Evolutionary conservation across 2,113 vertebrate species (phyloP).

Genomic region (Leptobrachium leishanense): DNA sequence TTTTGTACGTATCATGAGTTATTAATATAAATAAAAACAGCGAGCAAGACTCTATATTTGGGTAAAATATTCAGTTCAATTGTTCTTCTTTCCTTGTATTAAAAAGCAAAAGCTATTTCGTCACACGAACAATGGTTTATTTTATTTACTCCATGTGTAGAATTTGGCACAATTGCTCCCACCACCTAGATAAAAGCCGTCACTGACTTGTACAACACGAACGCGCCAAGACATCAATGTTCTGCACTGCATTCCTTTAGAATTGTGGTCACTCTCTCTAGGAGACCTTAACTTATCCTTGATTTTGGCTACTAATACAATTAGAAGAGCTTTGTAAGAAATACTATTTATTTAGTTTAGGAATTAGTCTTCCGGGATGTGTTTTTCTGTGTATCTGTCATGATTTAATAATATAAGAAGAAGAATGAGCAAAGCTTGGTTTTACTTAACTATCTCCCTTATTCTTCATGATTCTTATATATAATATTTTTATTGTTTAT

Average conservation of each 20-base stretch:
- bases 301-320: too few species aligned
- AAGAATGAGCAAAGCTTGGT: too few species aligned
- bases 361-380: too few species aligned
- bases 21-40: constrained; percentile 65
- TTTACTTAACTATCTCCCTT: too few species aligned
- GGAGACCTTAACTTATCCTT: too few species aligned
- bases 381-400: too few species aligned
- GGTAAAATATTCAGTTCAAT: constrained; percentile 73
- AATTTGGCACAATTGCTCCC: neutral
- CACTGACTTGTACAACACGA: constrained; percentile 66
- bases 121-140: neutral
- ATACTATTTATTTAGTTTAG: too few species aligned
- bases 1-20: constrained; percentile 62
- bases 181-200: constrained; percentile 49
- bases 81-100: constrained; percentile 68
- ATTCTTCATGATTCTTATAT: too few species aligned
- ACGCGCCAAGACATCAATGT: constrained; percentile 65
- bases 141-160: neutral
- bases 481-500: too few species aligned
- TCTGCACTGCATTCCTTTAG: constrained; percentile 38
- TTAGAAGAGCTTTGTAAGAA: too few species aligned
- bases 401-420: too few species aligned
- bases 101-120: constrained; percentile 61
- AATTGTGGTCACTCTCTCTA: too few species aligned
- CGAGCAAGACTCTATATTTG: constrained; percentile 78